phyloP scores from a whole-genome alignment of 2,888 invertebrate species.

The Synanthedon formicaeformis region DNA sequence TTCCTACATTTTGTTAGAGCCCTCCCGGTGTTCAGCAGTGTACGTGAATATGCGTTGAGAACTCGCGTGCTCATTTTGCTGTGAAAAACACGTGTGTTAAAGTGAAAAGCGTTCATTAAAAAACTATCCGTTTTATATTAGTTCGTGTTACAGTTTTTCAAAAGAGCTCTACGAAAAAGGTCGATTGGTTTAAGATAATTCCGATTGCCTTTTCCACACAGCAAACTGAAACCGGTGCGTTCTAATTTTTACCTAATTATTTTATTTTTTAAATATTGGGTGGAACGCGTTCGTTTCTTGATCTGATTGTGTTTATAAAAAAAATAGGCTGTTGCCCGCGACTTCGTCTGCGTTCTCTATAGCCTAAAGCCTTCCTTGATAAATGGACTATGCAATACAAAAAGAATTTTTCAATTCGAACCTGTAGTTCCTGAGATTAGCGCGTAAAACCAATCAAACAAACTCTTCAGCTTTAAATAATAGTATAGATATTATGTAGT shows the following conservation, averaged over 20 bases:
- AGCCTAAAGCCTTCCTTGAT: no score
- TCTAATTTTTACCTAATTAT: background rate
- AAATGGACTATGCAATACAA: no score
- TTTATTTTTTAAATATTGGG: background rate
- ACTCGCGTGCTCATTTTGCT: background rate
- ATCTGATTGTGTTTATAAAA: no score
- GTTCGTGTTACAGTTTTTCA: background rate
- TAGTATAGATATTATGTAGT: no score
- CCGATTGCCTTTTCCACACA: background rate
- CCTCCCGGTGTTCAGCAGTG: background rate
- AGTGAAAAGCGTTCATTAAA: background rate
- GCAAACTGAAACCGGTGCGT: background rate
- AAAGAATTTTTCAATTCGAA: no score
- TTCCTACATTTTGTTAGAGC: slow-evolving; percentile 16
- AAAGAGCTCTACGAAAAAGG: background rate
- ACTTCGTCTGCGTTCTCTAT: no score
- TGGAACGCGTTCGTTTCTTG: background rate
- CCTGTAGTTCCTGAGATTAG: no score
- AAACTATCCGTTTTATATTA: background rate
- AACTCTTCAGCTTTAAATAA: no score
- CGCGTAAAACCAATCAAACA: no score
- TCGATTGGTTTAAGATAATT: background rate
- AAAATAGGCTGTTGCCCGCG: no score
- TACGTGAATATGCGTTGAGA: background rate
- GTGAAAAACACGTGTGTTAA: background rate